Evolutionary conservation across 2,888 invertebrate species (phyloP).

Genomic region (Amblyjoppa fuscipennis): DNA sequence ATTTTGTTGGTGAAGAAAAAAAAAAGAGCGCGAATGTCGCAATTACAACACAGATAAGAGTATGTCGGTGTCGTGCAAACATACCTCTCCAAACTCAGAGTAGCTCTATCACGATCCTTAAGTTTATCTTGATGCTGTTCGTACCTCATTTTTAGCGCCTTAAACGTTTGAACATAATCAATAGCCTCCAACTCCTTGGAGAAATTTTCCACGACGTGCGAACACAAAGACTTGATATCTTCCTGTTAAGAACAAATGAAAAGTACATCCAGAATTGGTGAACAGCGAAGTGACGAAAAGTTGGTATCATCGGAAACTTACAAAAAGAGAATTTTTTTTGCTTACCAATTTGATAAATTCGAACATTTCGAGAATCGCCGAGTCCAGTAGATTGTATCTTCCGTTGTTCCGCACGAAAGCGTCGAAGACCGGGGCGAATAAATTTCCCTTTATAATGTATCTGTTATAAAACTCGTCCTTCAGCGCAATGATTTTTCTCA

Average conservation of each 20-base stretch:
- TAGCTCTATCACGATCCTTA: conserved; percentile 93
- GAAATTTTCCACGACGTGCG: conserved; percentile 98
- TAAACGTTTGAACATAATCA: conserved; percentile 99
- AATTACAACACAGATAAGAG: conserved; percentile 34
- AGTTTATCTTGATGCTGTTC: conserved; percentile 97
- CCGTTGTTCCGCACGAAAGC: conserved; percentile 98
- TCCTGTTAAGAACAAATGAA: conserved; percentile 86
- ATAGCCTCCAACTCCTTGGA: conserved; percentile 97
- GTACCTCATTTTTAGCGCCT: conserved; percentile 94
- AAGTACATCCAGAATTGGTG: not conserved
- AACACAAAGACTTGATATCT: conserved; percentile 95
- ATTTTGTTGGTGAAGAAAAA: not conserved
- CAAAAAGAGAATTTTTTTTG: conserved; percentile 17
- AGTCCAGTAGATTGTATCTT: conserved; percentile 99
- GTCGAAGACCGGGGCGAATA: conserved; percentile 98
- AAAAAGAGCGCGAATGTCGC: not conserved
- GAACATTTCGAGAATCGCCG: conserved; percentile 99
- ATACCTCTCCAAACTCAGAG: conserved; percentile 88
- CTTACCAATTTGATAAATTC: conserved; percentile 96
- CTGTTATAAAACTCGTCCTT: conserved; percentile 99
- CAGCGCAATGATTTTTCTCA: conserved; percentile 98
- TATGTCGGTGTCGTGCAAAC: conserved; percentile 72
- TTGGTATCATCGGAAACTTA: conserved; percentile 84
- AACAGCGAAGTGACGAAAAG: not conserved
- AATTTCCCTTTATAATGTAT: conserved; percentile 97